Percentiles rank a stretch among this genome's conserved stretches.
phyloP scores from a whole-genome alignment of 1,140 invertebrate genomes.

The Leptonema lineaticorne region DNA sequence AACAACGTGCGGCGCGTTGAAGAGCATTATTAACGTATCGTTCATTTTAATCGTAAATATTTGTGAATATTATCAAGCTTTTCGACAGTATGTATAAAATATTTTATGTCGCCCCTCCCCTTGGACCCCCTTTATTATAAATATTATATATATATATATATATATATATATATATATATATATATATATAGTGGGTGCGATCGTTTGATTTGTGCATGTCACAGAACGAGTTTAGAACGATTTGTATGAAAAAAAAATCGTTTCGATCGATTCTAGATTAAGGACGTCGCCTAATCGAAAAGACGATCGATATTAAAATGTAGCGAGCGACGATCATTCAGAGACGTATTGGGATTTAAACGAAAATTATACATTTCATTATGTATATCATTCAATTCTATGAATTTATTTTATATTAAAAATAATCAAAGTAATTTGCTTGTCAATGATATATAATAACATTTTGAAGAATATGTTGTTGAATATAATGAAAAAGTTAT shows the following conservation, averaged over 20 bases:
- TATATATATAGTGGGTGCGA: not conserved
- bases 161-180: not conserved
- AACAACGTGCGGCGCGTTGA: no score
- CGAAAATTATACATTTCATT: not conserved
- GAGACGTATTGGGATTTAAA: not conserved
- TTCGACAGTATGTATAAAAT: not conserved
- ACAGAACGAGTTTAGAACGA: conserved; percentile 4
- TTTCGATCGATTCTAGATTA: conserved; percentile 8
- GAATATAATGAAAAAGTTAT: no score
- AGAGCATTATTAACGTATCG: not conserved
- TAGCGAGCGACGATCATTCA: not conserved
- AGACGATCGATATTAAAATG: conserved; percentile 3
- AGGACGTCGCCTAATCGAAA: not conserved
- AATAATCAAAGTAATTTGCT: not conserved
- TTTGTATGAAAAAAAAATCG: not conserved
- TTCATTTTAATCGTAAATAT: not conserved
- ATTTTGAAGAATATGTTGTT: no score
- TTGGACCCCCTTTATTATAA: no score
- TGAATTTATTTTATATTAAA: no score
- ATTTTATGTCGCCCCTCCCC: no score
- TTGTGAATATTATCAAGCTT: not conserved
- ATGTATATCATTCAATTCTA: not conserved
- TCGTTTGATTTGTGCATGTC: conserved; percentile 3
- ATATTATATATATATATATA: not conserved
- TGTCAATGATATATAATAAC: no score